Evolutionary conservation across 1,140 invertebrate genomes (phyloP).

Genomic region (Doryteuthis pealeii): DNA sequence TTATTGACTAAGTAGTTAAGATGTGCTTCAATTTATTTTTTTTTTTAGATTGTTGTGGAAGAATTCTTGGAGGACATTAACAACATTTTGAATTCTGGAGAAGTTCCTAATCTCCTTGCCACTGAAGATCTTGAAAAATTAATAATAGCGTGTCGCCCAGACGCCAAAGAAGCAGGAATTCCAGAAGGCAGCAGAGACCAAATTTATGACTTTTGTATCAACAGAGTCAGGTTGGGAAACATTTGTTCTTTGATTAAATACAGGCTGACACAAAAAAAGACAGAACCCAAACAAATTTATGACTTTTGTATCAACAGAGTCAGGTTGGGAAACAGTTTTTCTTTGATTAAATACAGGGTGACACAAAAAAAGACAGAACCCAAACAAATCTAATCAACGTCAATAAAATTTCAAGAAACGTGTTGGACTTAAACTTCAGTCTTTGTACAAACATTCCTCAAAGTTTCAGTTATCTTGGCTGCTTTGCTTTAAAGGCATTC

Average conservation of each 20-base stretch:
- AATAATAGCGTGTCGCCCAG: conserved; percentile 70
- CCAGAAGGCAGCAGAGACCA: conserved; percentile 71
- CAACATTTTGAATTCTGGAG: conserved; percentile 69
- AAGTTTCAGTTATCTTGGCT: too few relatives aligned
- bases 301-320: conserved; percentile 61
- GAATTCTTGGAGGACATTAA: conserved; percentile 88
- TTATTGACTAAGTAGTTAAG: too few relatives aligned
- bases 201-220: conserved; percentile 68
- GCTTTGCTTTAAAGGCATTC: too few relatives aligned
- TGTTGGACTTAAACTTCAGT: too few relatives aligned
- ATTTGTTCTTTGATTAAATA: background rate
- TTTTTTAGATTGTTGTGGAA: conserved; percentile 70
- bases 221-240: conserved; percentile 55
- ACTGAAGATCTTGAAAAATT: conserved; percentile 81
- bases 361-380: too few relatives aligned
- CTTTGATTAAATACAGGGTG: too few relatives aligned
- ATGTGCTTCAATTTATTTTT: background rate
- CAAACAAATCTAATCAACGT: too few relatives aligned
- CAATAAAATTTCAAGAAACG: too few relatives aligned
- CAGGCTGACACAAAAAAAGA: too few relatives aligned
- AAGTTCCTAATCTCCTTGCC: conserved; percentile 65
- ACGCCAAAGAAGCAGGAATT: conserved; percentile 73
- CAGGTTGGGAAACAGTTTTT: conserved; percentile 41
- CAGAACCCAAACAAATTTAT: too few relatives aligned
- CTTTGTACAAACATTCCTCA: too few relatives aligned